These are phyloP conservation scores for Orycteropus afer DNA, from an alignment of 2,113 vertebrate species.

Conservation along the genomic window DNA sequence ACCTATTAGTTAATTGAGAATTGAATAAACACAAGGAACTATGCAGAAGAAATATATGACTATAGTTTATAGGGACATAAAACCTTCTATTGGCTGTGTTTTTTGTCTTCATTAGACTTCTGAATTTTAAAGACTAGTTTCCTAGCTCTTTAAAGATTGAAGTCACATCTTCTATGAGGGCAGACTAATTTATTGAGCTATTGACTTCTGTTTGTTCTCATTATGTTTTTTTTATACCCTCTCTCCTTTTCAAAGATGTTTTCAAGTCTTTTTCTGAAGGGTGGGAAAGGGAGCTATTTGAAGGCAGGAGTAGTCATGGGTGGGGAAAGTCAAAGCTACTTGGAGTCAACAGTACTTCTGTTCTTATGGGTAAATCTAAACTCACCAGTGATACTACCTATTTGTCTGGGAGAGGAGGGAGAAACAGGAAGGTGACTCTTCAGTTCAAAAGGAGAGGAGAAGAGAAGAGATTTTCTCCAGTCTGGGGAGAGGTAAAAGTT, in stretches of 20 bases:
- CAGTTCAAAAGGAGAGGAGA: not conserved
- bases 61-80: not conserved
- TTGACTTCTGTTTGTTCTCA: not conserved
- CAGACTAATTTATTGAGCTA: not conserved
- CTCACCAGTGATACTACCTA: not conserved
- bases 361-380: not conserved
- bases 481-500: not conserved
- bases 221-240: not conserved
- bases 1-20: slow-evolving; percentile 20
- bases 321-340: not conserved
- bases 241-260: not conserved
- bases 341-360: not conserved
- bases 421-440: not conserved
- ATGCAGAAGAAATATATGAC: not conserved
- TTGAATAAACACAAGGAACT: not conserved
- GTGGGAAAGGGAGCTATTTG: not conserved
- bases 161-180: slow-evolving; percentile 4
- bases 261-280: not conserved
- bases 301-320: not conserved
- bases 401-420: not conserved
- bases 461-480: not conserved
- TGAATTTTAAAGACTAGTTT: slow-evolving; percentile 22
- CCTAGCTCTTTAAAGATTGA: not conserved
- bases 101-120: not conserved
- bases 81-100: not conserved